Evolutionary conservation across 2,113 vertebrate species (phyloP), one percentile per base, ranked within the genome.

Genomic region (Dipodomys merriami): DNA sequence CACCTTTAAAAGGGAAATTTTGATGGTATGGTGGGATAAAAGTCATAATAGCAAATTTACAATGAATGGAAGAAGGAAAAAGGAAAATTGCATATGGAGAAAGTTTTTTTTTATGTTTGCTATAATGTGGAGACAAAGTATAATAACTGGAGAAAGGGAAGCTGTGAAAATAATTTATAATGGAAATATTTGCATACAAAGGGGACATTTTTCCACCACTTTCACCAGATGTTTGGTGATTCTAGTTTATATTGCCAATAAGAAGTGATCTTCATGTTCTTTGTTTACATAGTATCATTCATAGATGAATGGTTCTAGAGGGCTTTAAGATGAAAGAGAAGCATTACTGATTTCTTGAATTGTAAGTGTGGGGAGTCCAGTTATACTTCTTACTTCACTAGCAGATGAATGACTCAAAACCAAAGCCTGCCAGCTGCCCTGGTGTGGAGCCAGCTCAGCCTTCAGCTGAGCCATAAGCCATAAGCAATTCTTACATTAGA

Each of bases 321-420:
- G 8, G 44, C 78, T 90, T 95, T 44, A 72, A 80, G 35, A 29
- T 86, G 6, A n/a, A 86, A 94, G 46, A 60, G 85, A 95, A 93
- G 88, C 0, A 76, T 15, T 69, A 46, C 30, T 76, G 10, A 93
- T 72, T 83, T 88, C 29, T 49, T 93, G 78, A 65, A 57, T 44
- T 88, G 9, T 87, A 29, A 18, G 4, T 84, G 18, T 73, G 22
- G 81, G 5, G 4, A 1, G 8, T 78, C 88, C 60, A 57, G 25
- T 49, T 49, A 49, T 49, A 64, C n/a, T 30, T 9, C 30, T 92
- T 20, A 77, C 1, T 22, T 89, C 29, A 68, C 57, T 71, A 49
- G 62, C 15, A 84, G 57, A 4, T 60, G 19, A 60, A 20, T 22
- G 78, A 4, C 77, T 94, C 62, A 53, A 57, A 83, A 82, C 4